These are phyloP conservation scores for Melikaiella ostensackeni DNA, from an alignment of 2,888 invertebrate genomes.

Conservation along the genomic window DNA sequence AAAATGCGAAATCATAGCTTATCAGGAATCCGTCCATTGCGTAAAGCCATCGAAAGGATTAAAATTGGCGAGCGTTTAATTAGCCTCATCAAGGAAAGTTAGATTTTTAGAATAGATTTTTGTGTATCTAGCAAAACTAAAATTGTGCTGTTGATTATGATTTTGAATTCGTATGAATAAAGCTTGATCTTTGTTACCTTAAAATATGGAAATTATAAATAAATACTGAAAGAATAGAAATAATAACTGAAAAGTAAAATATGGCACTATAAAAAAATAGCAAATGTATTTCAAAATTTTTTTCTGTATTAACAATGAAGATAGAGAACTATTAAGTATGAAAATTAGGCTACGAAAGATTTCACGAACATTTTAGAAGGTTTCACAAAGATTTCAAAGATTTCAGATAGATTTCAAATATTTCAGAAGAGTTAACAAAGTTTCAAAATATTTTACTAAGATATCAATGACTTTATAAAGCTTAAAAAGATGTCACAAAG, in stretches of 20 bases:
- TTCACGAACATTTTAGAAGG: too few relatives aligned
- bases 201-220: slow-evolving; percentile 7
- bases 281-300: neutral
- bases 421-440: too few relatives aligned
- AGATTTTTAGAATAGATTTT: slow-evolving; percentile 8
- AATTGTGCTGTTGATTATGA: neutral
- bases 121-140: slow-evolving; percentile 1
- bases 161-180: neutral
- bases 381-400: too few relatives aligned
- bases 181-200: neutral
- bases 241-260: neutral
- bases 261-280: neutral
- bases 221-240: slow-evolving; percentile 1
- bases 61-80: slow-evolving; percentile 5
- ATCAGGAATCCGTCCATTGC: slow-evolving; percentile 73
- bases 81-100: neutral
- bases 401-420: too few relatives aligned
- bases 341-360: neutral
- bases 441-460: too few relatives aligned
- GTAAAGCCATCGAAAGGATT: slow-evolving; percentile 51
- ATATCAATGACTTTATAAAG: too few relatives aligned
- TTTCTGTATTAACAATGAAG: slow-evolving; percentile 4
- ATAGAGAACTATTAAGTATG: neutral
- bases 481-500: too few relatives aligned
- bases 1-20: slow-evolving; percentile 62